Evolutionary conservation across 2,113 vertebrate genomes (phyloP), one percentile per base, ranked within the genome.

Genomic region (Indri indri): DNA sequence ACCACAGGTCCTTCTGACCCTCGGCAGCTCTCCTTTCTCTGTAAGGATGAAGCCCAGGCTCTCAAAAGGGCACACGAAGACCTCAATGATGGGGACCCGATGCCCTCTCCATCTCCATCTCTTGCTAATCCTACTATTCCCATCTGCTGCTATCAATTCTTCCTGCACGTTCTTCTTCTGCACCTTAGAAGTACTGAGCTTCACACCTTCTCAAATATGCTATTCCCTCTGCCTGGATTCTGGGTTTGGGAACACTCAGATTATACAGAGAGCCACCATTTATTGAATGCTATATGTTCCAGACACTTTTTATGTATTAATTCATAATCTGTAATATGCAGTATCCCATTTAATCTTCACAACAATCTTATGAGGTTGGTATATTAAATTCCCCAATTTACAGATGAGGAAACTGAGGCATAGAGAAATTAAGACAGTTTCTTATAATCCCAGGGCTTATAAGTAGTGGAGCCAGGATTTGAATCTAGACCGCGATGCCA

Each of bases 381-480:
- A 52, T 65, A 76, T 84, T 80, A 65, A 95, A 92, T 92, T 50
- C 16, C 9, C 47, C n/a, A 76, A 73, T 88, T 92, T 79, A 34
- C 9, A 70, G 73, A 77, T 25, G 20, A 86, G 20, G 71, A 77
- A 68, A 94, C 10, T 52, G 59, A 94, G 18, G 65, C 3, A n/a
- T 6, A 85, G 52, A 90, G 57, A 94, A 93, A 68, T 30, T 37
- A 61, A 85, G 82, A 61, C 74, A 59, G 34, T 66, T 63, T 76
- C n/a, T 32, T 71, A 25, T 6, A 57, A 71, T 61, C n/a, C 8
- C 71, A 90, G 57, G 52, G 42, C 9, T 91, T 30, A 0, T 66
- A 37, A 65, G 65, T 45, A 47, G 47, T 32, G 40, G 34, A 59
- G 9, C 5, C 20, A 52, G 42, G 61, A 82, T 40, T 1, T 68